phyloP scores from a whole-genome alignment of 92 coral and sea anemone species.

The Phenganax subtilis region DNA sequence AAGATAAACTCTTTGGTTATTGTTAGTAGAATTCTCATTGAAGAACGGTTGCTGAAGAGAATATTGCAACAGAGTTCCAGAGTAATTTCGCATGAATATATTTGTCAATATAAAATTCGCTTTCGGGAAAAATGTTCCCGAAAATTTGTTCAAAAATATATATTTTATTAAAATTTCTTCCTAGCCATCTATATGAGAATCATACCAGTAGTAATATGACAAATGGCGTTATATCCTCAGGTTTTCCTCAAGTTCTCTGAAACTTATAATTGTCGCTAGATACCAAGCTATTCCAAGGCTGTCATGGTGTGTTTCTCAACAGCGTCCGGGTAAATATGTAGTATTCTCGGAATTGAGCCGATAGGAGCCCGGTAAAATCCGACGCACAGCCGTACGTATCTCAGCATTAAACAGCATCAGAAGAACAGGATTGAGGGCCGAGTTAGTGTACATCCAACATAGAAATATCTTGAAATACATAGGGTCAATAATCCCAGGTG shows the following conservation, averaged over 20 bases:
- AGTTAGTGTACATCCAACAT: constrained; percentile 90
- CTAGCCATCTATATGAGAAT: too few species aligned
- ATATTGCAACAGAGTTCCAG: too few species aligned
- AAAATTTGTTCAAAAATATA: background rate
- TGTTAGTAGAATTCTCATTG: constrained; percentile 41
- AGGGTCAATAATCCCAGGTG: constrained; percentile 54
- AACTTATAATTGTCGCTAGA: background rate
- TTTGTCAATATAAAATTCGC: background rate
- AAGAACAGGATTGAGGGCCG: constrained; percentile 72
- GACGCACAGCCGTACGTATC: constrained; percentile 56
- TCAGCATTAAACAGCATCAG: constrained; percentile 71
- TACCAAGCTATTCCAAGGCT: background rate
- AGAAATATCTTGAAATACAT: constrained; percentile 71
- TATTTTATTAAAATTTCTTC: background rate
- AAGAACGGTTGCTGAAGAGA: background rate
- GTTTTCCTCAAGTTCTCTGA: background rate
- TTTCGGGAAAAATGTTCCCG: background rate
- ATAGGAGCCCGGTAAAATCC: background rate
- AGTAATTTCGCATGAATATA: too few species aligned
- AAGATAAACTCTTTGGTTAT: constrained; percentile 73
- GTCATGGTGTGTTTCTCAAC: background rate
- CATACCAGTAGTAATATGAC: too few species aligned
- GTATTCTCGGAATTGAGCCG: constrained; percentile 47
- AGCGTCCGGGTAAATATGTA: background rate
- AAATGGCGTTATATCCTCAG: too few species aligned